These are phyloP conservation scores for Branchipolynoe longqiensis DNA, from an alignment of 2,888 invertebrate genomes.

Conservation along the genomic window DNA sequence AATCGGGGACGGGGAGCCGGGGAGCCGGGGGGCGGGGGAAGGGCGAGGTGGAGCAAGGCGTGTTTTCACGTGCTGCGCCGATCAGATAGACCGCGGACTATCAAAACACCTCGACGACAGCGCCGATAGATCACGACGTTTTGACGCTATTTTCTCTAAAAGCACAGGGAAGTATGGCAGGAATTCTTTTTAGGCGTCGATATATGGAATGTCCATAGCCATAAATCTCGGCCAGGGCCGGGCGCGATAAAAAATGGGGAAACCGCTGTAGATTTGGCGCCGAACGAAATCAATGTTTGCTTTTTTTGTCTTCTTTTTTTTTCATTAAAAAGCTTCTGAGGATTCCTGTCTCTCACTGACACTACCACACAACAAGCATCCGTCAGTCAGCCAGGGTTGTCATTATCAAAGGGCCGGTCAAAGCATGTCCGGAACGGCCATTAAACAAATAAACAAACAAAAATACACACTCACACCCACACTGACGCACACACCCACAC, in stretches of 20 bases:
- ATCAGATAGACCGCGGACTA: constrained; percentile 43
- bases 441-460: no score
- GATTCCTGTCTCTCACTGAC: no score
- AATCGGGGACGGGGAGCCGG: not conserved
- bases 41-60: no score
- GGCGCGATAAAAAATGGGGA: constrained; percentile 10
- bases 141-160: constrained; percentile 57
- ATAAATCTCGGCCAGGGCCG: constrained; percentile 43
- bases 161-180: constrained; percentile 52
- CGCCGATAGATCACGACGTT: constrained; percentile 55
- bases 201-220: constrained; percentile 54
- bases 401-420: no score
- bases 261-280: constrained; percentile 9
- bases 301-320: no score
- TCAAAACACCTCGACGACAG: constrained; percentile 54
- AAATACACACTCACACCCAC: no score
- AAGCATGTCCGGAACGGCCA: no score
- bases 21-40: not conserved
- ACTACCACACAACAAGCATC: no score
- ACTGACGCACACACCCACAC: no score
- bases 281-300: constrained; percentile 51
- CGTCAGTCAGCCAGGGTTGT: no score
- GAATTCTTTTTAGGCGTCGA: constrained; percentile 53
- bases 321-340: constrained; percentile 49
- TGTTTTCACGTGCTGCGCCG: constrained; percentile 52